Conservation (phyloP, 1,140 invertebrate species). For the Cyclina sinensis region DNA sequence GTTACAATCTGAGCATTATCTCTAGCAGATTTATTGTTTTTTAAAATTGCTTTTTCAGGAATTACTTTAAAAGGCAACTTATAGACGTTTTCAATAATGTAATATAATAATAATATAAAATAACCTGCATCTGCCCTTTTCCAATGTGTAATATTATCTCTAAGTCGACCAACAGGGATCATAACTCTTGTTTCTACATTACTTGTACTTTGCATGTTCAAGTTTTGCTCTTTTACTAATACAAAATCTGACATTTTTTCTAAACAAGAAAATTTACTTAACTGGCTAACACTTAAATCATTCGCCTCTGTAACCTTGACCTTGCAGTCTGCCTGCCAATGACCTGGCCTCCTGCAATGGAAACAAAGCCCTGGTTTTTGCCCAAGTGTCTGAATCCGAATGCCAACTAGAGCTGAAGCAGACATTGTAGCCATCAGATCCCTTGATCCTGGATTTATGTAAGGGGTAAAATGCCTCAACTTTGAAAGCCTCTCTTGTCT, state of each 20-base stretch:
- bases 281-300: background rate
- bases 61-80: slow-evolving; percentile 57
- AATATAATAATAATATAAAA: slow-evolving; percentile 46
- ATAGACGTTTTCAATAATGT: slow-evolving; percentile 57
- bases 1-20: slow-evolving; percentile 36
- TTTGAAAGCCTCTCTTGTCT: background rate
- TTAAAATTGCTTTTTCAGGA: slow-evolving; percentile 28
- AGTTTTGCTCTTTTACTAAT: background rate
- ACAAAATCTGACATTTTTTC: background rate
- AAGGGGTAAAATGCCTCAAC: background rate
- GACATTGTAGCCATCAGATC: background rate
- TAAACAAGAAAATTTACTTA: background rate
- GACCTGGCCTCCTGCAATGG: background rate
- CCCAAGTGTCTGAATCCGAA: background rate
- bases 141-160: slow-evolving; percentile 33
- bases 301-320: background rate
- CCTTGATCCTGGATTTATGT: background rate
- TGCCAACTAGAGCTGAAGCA: background rate
- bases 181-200: background rate
- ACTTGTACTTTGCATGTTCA: background rate
- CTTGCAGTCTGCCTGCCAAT: background rate
- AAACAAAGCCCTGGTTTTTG: slow-evolving; percentile 24
- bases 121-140: background rate
- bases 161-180: slow-evolving; percentile 29
- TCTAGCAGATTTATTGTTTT: slow-evolving; percentile 65